Percentiles rank a stretch among this genome's conserved stretches.
Evolutionary conservation across 2,113 vertebrate species (phyloP).

Genomic region (Podarcis raffonei): DNA sequence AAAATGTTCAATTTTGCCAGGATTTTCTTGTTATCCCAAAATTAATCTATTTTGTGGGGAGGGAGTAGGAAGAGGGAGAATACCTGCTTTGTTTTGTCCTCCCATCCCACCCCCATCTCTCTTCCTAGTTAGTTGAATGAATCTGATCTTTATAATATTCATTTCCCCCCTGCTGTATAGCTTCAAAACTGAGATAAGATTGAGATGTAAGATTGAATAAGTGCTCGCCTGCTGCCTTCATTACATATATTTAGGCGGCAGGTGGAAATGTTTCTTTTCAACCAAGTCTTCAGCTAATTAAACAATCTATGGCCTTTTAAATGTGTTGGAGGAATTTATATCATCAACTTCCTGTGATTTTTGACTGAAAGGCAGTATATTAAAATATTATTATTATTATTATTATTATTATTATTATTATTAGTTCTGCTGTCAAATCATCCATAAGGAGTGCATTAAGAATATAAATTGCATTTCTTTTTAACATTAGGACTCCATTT

Average conservation of each 20-base stretch:
- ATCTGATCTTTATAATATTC: neutral
- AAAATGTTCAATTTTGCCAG: neutral
- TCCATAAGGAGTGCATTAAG: neutral
- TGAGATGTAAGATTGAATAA: neutral
- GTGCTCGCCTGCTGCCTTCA: neutral
- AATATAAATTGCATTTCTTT: neutral
- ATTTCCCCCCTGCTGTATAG: neutral
- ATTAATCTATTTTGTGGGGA: neutral
- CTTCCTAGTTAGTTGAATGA: neutral
- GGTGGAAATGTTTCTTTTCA: too few species aligned
- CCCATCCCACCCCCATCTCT: neutral
- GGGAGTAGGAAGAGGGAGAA: neutral
- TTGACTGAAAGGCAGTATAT: too few species aligned
- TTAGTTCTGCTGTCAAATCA: neutral
- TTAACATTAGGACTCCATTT: slow-evolving; percentile 45
- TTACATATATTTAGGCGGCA: too few species aligned
- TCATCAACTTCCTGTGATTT: too few species aligned
- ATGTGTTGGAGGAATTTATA: too few species aligned
- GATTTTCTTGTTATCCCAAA: neutral
- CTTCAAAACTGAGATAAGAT: neutral
- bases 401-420: too few species aligned
- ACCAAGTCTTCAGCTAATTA: too few species aligned
- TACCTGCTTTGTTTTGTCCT: neutral
- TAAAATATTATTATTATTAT: too few species aligned
- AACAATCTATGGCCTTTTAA: too few species aligned